Conservation (phyloP, 2,113 vertebrate species). For the Ciconia maguari region DNA sequence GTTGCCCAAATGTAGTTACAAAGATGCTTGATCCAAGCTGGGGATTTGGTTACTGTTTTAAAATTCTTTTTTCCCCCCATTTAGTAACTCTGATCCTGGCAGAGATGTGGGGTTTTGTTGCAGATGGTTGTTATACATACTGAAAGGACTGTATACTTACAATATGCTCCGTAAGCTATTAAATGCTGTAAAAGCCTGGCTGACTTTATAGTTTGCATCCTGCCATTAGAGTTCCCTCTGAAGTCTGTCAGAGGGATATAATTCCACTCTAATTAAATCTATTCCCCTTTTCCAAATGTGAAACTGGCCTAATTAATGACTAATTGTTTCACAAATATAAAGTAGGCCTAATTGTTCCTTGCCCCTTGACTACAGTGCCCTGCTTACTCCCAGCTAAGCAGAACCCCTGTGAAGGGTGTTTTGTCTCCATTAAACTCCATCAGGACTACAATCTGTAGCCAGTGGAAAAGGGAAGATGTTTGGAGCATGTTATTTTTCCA, state of each 20-base stretch:
- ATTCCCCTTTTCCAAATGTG: constrained; percentile 28
- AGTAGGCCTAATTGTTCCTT: neutral
- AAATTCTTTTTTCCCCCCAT: neutral
- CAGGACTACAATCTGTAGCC: neutral
- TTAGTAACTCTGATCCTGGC: neutral
- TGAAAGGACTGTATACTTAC: constrained; percentile 12
- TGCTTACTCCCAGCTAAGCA: neutral
- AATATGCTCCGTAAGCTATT: constrained; percentile 51
- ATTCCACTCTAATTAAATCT: constrained; percentile 49
- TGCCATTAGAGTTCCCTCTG: constrained; percentile 63
- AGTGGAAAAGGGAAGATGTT: neutral
- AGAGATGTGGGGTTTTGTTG: neutral
- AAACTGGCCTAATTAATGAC: constrained; percentile 50
- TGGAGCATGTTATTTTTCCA: neutral
- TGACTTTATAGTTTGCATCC: constrained; percentile 64
- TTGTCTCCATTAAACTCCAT: neutral
- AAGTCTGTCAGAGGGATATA: constrained; percentile 50
- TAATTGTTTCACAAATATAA: constrained; percentile 46
- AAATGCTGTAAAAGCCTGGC: constrained; percentile 50
- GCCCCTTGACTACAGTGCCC: neutral
- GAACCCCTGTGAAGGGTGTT: neutral
- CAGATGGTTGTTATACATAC: constrained; percentile 48
- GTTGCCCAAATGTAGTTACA: neutral
- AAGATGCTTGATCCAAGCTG: neutral
- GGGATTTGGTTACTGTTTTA: constrained; percentile 8